Percentiles rank a stretch among this genome's conserved stretches.
phyloP scores from a whole-genome alignment of 2,797 vertebrate species.

The Cuniculus paca region DNA sequence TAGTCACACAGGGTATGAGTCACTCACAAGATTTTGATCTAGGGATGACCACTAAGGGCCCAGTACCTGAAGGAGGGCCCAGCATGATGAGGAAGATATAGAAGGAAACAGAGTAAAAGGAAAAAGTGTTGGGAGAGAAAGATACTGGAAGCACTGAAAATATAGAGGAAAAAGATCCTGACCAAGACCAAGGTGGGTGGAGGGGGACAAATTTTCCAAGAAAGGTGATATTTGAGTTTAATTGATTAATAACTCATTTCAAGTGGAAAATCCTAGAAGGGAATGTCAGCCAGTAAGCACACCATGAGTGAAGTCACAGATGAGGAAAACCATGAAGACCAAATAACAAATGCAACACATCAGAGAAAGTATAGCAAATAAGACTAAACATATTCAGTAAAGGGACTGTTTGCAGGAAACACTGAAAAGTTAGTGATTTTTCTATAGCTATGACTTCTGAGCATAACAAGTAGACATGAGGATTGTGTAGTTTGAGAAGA shows the following conservation, averaged over 20 bases:
- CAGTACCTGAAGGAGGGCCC: not conserved
- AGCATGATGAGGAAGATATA: not conserved
- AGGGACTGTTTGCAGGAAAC: not conserved
- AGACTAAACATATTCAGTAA: not conserved
- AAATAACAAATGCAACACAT: not conserved
- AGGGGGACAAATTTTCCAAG: not conserved
- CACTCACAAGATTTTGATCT: not conserved
- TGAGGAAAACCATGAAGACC: not conserved
- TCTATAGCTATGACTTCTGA: not conserved
- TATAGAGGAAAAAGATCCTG: not conserved
- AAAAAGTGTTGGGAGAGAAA: not conserved
- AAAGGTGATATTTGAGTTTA: not conserved
- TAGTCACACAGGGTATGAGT: not conserved
- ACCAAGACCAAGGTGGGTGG: not conserved
- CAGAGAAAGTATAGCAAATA: not conserved
- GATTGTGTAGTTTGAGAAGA: slow-evolving; percentile 13
- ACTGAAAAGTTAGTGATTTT: not conserved
- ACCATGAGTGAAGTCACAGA: not conserved
- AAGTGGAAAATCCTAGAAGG: not conserved
- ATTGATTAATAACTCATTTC: not conserved
- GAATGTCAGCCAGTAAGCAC: not conserved
- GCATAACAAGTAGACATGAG: not conserved
- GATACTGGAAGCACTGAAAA: not conserved
- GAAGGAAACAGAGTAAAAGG: not conserved
- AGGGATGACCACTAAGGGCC: not conserved